Evolutionary conservation across 2,888 invertebrate species (phyloP), one percentile per base, ranked within the genome.

Genomic region (Ephialtes manifestator): DNA sequence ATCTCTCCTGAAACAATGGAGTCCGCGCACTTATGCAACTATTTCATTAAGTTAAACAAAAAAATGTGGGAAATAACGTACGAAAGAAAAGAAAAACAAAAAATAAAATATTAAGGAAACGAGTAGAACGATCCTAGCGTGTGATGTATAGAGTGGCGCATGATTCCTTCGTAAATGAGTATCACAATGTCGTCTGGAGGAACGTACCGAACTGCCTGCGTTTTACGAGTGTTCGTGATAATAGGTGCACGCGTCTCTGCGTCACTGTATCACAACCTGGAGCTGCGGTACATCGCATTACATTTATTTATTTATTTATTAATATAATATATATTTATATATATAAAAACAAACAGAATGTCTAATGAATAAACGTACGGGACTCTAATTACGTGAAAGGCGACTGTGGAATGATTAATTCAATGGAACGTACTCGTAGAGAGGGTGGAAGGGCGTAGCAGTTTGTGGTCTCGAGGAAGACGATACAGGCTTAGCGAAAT

Each of bases 181-280:
- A 92, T 92, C 92, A 92, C 92, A 92, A 91, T 92, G 91, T 92
- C 91, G 90, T 90, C 90, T 90, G 89, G 90, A 91, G 91, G 90
- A 91, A 92, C 91, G 91, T 91, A 92, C 88, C 88, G 90, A 91
- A 90, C 90, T 80, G 81, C 67, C 58, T 74, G 83, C 74, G 31
- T 67, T 78, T 70, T 8, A 11, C 58, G 48, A 71, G 35, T 43
- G 20, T 31, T 63, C 35, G 28, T 68, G 65, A 76, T 31, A 75
- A 53, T 43, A 35, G 31, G 20, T 46, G 20, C 65, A 53, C 63
- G 74, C 80, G 70, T 63, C 67, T 43, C 63, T 53, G 74, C 43
- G 75, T 81, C 68, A 81, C 67, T 77, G 78, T 84, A 81, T 84
- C 86, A 86, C 84, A 84, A 81, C 63, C 81, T 71, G 68, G 53